These are phyloP conservation scores for Esox masquinongy DNA, from an alignment of 2,797 vertebrate genomes.

Conservation along the genomic window DNA sequence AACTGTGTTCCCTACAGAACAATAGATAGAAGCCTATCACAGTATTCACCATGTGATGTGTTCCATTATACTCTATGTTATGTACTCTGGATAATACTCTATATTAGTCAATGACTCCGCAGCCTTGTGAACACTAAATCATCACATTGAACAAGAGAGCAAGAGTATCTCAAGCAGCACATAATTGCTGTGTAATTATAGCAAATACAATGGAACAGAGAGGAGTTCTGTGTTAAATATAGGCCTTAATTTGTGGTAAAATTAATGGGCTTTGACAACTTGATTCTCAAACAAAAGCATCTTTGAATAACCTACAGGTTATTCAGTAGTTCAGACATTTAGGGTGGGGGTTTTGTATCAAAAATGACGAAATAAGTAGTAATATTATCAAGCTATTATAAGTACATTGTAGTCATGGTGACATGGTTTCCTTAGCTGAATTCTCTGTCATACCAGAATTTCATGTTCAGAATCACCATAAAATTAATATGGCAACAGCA, in stretches of 20 bases:
- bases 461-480: neutral
- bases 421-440: neutral
- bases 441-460: neutral
- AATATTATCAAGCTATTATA: neutral
- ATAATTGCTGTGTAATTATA: constrained; percentile 44
- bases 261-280: neutral
- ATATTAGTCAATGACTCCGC: neutral
- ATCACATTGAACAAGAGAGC: constrained; percentile 8
- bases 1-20: neutral
- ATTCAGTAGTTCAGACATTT: neutral
- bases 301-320: neutral
- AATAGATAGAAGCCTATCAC: neutral
- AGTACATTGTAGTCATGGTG: neutral
- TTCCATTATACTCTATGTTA: neutral
- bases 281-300: neutral
- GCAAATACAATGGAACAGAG: constrained; percentile 8
- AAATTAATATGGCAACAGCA: neutral
- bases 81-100: neutral
- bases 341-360: neutral
- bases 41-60: neutral
- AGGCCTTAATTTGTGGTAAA: constrained; percentile 24
- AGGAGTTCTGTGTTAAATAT: constrained; percentile 4
- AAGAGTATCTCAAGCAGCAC: neutral
- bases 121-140: constrained; percentile 35
- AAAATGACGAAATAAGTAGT: neutral